Evolutionary conservation across 2,113 vertebrate species (phyloP).

Genomic region (Corythornis cristatus): DNA sequence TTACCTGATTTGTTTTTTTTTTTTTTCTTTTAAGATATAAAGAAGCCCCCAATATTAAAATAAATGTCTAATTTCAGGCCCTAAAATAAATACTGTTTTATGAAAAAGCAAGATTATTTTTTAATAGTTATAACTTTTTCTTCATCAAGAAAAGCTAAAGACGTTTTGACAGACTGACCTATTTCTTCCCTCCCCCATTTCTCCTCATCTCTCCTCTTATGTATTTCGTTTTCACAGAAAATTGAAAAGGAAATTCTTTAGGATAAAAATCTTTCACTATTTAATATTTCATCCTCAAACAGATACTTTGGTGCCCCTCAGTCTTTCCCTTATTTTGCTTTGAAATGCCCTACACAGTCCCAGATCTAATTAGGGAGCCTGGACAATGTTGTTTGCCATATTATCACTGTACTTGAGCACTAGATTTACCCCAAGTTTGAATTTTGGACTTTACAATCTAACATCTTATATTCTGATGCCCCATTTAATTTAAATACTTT

Average conservation of each 20-base stretch:
- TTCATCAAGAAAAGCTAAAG: neutral
- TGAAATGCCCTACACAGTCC: neutral
- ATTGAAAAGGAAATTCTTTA: neutral
- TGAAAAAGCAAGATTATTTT: neutral
- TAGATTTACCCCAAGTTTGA: neutral
- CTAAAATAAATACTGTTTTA: neutral
- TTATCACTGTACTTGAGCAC: neutral
- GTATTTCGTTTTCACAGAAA: neutral
- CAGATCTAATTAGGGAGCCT: neutral
- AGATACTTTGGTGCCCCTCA: neutral
- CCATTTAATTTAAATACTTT: neutral
- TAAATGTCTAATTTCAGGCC: neutral
- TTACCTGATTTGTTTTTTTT: neutral
- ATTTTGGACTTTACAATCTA: neutral
- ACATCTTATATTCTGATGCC: neutral
- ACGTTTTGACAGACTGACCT: conserved; percentile 13
- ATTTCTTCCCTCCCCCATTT: neutral
- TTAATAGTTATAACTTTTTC: neutral
- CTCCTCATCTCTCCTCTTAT: neutral
- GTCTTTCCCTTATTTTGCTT: neutral
- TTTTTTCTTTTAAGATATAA: neutral
- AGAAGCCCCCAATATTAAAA: neutral
- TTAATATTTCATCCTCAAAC: neutral
- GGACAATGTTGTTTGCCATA: neutral
- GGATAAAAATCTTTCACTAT: neutral